These are phyloP conservation scores for Papilio protenor DNA, from an alignment of 2,888 invertebrate species.

Conservation along the genomic window DNA sequence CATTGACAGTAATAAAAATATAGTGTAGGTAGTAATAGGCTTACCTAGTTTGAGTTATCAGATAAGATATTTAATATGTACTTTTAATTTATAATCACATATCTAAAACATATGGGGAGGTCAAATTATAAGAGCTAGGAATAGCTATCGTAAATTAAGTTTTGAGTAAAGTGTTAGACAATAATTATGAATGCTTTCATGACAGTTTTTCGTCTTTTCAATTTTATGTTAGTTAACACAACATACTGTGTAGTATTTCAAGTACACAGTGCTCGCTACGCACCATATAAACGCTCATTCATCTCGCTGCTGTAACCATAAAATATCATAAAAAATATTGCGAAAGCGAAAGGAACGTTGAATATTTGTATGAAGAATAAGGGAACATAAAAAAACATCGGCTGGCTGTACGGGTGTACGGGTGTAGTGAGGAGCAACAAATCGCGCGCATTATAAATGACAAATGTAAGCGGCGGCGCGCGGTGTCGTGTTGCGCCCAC, in stretches of 20 bases:
- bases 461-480: conserved; percentile 79
- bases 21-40: too few relatives aligned
- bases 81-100: too few relatives aligned
- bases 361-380: conserved; percentile 80
- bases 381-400: conserved; percentile 67
- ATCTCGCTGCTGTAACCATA: conserved; percentile 62
- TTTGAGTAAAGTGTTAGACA: neutral
- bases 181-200: neutral
- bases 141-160: too few relatives aligned
- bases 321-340: conserved; percentile 75
- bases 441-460: conserved; percentile 84
- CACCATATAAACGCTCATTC: conserved; percentile 40
- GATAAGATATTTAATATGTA: too few relatives aligned
- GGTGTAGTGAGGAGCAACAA: conserved; percentile 78
- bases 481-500: conserved; percentile 81
- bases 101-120: too few relatives aligned
- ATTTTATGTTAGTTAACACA: conserved; percentile 13
- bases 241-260: neutral
- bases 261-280: conserved; percentile 16
- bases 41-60: too few relatives aligned
- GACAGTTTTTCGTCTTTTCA: neutral
- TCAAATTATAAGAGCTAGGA: too few relatives aligned
- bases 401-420: conserved; percentile 55
- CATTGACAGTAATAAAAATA: too few relatives aligned
- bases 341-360: conserved; percentile 61